A percentile compares a stretch with the other conserved stretches of the same genome.
Conservation (phyloP, 1,140 invertebrate genomes). For the Orussus abietinus region DNA sequence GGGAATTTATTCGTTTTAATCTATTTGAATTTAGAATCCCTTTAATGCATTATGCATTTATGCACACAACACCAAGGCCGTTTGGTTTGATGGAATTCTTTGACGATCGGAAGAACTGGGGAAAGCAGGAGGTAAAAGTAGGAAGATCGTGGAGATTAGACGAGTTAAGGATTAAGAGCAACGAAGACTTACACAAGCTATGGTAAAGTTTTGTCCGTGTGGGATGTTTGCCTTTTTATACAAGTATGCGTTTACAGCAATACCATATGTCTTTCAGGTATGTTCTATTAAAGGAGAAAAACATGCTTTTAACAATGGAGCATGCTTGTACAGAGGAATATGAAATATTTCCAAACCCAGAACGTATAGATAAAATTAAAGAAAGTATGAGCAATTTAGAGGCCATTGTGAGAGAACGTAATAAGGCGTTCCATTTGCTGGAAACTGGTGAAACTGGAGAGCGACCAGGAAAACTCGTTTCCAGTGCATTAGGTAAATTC, state of each 20-base stretch:
- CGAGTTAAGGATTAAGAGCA: conserved; percentile 93
- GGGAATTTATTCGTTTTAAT: background rate
- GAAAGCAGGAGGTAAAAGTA: conserved; percentile 68
- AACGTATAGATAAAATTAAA: conserved; percentile 92
- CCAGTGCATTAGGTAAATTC: conserved; percentile 58
- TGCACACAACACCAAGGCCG: conserved; percentile 48
- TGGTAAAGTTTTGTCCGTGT: conserved; percentile 65
- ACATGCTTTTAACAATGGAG: conserved; percentile 97
- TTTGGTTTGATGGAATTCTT: conserved; percentile 86
- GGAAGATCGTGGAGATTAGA: conserved; percentile 88
- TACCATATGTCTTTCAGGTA: conserved; percentile 59
- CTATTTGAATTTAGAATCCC: background rate
- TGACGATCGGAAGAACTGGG: conserved; percentile 85
- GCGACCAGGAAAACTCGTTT: conserved; percentile 58
- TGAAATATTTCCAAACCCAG: conserved; percentile 86
- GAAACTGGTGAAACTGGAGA: conserved; percentile 88
- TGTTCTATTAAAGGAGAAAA: conserved; percentile 91
- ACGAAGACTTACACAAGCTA: conserved; percentile 93
- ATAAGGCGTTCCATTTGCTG: conserved; percentile 82
- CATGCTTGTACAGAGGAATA: conserved; percentile 67
- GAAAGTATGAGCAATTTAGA: conserved; percentile 96
- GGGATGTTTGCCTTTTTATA: background rate
- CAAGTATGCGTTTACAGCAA: conserved; percentile 4
- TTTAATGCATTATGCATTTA: conserved; percentile 5
- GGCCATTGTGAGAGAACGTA: conserved; percentile 85